Evolutionary conservation across 1,140 invertebrate genomes (phyloP).

Genomic region (Dolichoris vasculosae): DNA sequence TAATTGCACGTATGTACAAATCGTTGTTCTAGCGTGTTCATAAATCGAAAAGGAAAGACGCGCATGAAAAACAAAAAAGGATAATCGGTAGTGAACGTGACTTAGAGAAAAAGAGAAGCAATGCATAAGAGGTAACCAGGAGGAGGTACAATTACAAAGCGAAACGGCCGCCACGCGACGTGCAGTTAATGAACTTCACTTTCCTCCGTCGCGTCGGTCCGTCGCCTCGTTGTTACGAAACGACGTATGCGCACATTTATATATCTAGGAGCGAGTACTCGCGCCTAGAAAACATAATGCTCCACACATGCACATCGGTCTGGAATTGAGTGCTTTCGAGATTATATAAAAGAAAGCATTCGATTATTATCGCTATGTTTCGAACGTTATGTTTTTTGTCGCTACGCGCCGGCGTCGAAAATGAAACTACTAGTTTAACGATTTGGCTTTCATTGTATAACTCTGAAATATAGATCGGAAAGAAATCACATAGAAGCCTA

Average conservation of each 20-base stretch:
- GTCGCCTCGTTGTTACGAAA: slow-evolving; percentile 38
- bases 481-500: no score
- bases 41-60: no score
- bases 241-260: background rate
- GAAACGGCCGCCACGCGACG: background rate
- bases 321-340: background rate
- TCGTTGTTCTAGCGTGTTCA: no score
- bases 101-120: background rate
- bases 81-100: background rate
- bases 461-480: no score
- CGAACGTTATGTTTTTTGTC: no score
- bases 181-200: slow-evolving; percentile 51
- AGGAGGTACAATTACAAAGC: background rate
- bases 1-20: no score
- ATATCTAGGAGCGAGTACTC: background rate
- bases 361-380: no score
- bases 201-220: slow-evolving; percentile 25
- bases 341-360: background rate
- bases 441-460: no score
- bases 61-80: no score
- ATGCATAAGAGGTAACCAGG: slow-evolving; percentile 7
- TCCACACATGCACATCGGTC: no score
- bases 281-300: slow-evolving; percentile 25
- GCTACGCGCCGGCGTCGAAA: no score
- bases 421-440: no score